Conservation (phyloP, 2,888 invertebrate genomes). For the Heliconius ismenius region DNA sequence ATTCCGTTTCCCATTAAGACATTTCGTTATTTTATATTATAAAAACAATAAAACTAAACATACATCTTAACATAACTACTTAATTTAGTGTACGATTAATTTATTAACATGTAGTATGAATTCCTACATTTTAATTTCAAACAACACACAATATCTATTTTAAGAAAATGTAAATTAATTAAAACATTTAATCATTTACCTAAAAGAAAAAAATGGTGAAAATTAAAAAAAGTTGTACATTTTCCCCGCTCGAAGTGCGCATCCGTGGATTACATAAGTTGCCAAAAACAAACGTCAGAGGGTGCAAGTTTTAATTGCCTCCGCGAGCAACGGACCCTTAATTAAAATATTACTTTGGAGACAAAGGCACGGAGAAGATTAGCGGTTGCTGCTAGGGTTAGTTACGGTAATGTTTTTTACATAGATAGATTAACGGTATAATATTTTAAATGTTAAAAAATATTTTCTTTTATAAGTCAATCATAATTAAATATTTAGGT, state of each 20-base stretch:
- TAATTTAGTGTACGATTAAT: neutral
- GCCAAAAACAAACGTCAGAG: conserved; percentile 67
- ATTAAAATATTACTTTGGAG: conserved; percentile 73
- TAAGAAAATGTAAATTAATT: conserved; percentile 3
- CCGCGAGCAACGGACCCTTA: conserved; percentile 55
- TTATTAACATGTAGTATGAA: neutral
- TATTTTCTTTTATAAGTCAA: neutral
- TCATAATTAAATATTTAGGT: neutral
- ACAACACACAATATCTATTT: neutral
- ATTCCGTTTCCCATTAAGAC: no score
- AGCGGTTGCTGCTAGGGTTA: conserved; percentile 51
- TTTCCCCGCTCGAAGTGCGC: conserved; percentile 44
- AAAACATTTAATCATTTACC: neutral
- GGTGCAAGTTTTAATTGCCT: conserved; percentile 72
- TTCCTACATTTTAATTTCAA: neutral
- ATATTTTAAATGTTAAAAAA: neutral
- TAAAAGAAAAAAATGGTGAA: neutral
- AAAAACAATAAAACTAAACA: no score
- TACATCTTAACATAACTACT: no score
- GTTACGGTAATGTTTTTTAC: conserved; percentile 35
- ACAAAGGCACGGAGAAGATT: conserved; percentile 68
- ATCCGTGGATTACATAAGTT: conserved; percentile 63
- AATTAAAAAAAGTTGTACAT: conserved; percentile 17
- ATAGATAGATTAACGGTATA: conserved; percentile 31
- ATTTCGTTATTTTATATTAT: no score